Base-by-base conservation (phyloP, 2,113 vertebrate species). In the Clarias magur region DNA sequence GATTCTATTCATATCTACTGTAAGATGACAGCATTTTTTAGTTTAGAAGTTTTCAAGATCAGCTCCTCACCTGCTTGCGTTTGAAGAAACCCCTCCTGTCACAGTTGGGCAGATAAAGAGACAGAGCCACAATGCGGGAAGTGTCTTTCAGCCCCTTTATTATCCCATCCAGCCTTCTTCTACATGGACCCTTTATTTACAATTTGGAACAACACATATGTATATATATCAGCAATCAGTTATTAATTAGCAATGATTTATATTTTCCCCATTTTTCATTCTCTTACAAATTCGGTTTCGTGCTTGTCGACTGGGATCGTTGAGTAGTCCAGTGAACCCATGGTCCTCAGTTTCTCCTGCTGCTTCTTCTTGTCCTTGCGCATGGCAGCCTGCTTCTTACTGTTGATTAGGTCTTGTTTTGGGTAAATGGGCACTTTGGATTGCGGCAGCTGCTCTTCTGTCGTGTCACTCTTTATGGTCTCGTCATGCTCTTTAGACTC, bases 31-130 rank as follows among this genome's bases (percentile, higher is more conserved):
- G 48, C 21, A n/a, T 25, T 30, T 11, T 38, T 12, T 23, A 11
- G 4, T 27, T 42, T n/a, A 25, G 7, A 21, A 75, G n/a, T 16
- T 10, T 30, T 54, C 38, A 53, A 38, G 23, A 30, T 84, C 16
- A 17, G 68, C 48, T 42, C 15, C 82, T 68, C 78, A 99, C 98
- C 97, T 99, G 98, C 93, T 99, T 99, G 91, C 98, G 97, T 93
- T 99, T 99, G 95, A 98, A 99, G 95, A 99, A 99, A 53, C 98
- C 98, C 90, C 97, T 98, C 85, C 96, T 96, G 95, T 99, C 98
- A 0, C 98, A 99, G 95, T 99, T 99, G 89, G 98, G 98, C 85
- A 99, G 96, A 88, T 99, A 98, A 88, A 99, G 95, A 0, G 97
- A 96, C 0, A 97, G 95, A 38, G 97, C 96, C 86, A 98, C 97